Conservation (phyloP, 1,140 invertebrate species). For the Trichonephila clavipes region DNA sequence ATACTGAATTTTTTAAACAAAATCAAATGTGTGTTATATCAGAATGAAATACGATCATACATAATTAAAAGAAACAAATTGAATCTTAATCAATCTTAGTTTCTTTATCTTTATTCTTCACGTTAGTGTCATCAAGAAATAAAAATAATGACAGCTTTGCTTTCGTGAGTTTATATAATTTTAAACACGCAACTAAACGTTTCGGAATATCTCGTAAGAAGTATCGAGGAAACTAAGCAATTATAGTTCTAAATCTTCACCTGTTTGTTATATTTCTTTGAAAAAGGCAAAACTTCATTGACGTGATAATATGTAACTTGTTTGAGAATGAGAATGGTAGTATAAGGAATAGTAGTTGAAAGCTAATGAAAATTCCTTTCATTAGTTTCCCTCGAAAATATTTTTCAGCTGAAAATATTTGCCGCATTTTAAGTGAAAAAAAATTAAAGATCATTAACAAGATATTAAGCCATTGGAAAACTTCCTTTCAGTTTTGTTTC, state of each 20-base stretch:
- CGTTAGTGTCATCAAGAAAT: neutral
- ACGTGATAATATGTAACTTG: neutral
- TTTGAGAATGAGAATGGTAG: neutral
- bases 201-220: neutral
- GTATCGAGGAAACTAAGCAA: neutral
- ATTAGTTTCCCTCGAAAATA: neutral
- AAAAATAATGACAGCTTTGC: neutral
- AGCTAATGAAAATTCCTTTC: neutral
- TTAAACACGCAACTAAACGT: neutral
- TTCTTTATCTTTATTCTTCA: too few relatives aligned
- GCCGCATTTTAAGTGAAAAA: neutral
- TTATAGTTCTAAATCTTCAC: neutral
- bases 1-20: too few relatives aligned
- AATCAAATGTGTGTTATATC: too few relatives aligned
- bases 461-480: neutral
- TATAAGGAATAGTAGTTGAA: neutral
- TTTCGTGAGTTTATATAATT: neutral
- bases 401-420: neutral
- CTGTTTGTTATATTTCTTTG: neutral
- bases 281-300: neutral
- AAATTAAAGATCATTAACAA: conserved; percentile 35
- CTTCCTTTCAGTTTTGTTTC: conserved; percentile 27
- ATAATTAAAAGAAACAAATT: too few relatives aligned
- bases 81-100: too few relatives aligned
- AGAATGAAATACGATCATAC: too few relatives aligned